Evolutionary conservation across 2,888 invertebrate species (phyloP).

Genomic region (Rotaria magnacalcarata): DNA sequence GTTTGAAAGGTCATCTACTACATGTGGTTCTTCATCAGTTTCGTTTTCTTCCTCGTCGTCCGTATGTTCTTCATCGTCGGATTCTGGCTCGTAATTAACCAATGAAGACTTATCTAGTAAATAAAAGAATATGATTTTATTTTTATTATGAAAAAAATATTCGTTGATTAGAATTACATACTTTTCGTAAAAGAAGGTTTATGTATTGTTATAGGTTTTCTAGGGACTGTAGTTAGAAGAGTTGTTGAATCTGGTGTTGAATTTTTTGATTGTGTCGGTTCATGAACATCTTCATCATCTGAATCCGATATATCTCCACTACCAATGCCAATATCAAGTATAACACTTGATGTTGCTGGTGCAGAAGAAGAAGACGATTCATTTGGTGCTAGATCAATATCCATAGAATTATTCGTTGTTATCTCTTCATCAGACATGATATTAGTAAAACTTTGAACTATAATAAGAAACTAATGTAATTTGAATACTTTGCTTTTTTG

Average conservation of each 20-base stretch:
- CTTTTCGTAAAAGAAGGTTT: not conserved
- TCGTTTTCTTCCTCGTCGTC: conserved; percentile 22
- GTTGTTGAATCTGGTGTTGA: conserved; percentile 9
- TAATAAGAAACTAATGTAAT: too few species aligned
- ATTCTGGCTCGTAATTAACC: not conserved
- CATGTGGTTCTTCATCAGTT: not conserved
- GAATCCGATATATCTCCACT: not conserved
- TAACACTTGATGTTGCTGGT: not conserved
- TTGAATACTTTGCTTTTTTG: too few species aligned
- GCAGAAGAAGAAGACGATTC: not conserved
- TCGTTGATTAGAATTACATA: not conserved
- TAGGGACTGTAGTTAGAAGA: not conserved
- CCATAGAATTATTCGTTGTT: not conserved
- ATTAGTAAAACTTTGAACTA: too few species aligned
- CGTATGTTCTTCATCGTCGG: conserved; percentile 11
- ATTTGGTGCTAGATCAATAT: not conserved
- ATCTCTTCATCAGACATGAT: not conserved
- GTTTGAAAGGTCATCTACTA: not conserved
- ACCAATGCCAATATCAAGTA: not conserved
- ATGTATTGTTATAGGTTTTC: not conserved
- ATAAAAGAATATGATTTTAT: not conserved
- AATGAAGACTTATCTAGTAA: not conserved
- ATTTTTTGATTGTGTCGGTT: not conserved
- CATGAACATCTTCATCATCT: not conserved
- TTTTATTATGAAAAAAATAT: not conserved